Base-by-base conservation (phyloP, 1,140 invertebrate species). In the Polypedilum vanderplanki region DNA sequence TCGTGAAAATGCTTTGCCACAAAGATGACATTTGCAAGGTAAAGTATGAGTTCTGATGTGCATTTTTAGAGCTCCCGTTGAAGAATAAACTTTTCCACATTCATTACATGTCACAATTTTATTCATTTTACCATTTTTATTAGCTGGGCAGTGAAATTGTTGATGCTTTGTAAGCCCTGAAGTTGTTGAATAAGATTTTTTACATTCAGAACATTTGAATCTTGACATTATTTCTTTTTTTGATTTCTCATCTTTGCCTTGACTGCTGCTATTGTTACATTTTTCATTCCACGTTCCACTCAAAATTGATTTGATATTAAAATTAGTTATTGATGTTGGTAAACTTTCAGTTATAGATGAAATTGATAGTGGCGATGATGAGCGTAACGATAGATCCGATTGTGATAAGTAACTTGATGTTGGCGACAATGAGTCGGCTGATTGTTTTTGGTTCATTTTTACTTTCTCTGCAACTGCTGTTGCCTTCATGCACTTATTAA, bases 21-120 rank as follows among this genome's bases (percentile, higher is more conserved):
- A 99, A 18, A 98, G 85, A 76, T 93, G 90, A 82, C 97, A 99
- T 84, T 98, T 98, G 87, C 97, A 98, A 0, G 97, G 97, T 76
- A 99, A 83, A 0, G 97, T 99, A 83, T 99, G 97, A 1, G 97
- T 99, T 57, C 97, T 88, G 77, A 98, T 98, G 85, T 99, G 97
- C 97, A 99, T 99, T 83, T 99, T 99, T 0, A 99, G 86, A 0
- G 97, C 97, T 7, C 97, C 97, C 74, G 98, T 83, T 0, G 94
- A 96, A 0, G 95, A 91, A 84, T 99, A 99, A 0, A 94, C 92
- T 84, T 98, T 98, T 74, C 96, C 91, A 85, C 97, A 99, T 81
- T 92, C 93, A 82, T 98, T 98, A 86, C 97, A 99, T 77, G 90
- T 92, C 84, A 98, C 98, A 1, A 93, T 92, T 83, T 97, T 98